Percentiles rank a stretch among this genome's conserved stretches.
These are phyloP conservation scores for Pholis gunnellus DNA, from an alignment of 2,113 vertebrate genomes.

Conservation along the genomic window DNA sequence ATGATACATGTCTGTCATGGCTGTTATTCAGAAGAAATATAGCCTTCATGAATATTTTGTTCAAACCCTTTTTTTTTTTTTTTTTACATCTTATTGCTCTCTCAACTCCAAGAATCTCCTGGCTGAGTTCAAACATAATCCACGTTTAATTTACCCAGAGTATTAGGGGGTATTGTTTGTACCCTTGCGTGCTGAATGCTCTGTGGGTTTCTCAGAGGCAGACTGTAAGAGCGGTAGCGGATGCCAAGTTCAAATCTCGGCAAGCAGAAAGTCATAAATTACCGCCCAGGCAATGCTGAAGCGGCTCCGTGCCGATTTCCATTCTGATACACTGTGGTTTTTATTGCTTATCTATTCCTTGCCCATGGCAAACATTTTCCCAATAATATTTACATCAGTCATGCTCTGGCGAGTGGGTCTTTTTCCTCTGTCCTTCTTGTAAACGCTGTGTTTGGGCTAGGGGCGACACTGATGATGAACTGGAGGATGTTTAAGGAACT, in stretches of 20 bases:
- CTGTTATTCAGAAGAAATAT: slow-evolving; percentile 12
- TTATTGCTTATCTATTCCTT: slow-evolving; percentile 70
- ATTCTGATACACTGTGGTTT: slow-evolving; percentile 60
- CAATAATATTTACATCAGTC: slow-evolving; percentile 65
- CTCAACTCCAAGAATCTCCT: slow-evolving; percentile 46
- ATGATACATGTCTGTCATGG: background rate
- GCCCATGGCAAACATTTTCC: slow-evolving; percentile 56
- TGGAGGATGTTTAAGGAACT: slow-evolving; percentile 12
- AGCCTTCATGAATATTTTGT: slow-evolving; percentile 9
- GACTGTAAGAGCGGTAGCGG: slow-evolving; percentile 7
- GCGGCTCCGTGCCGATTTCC: slow-evolving; percentile 57
- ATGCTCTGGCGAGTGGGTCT: slow-evolving; percentile 35
- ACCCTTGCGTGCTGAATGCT: slow-evolving; percentile 54
- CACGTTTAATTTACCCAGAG: slow-evolving; percentile 45
- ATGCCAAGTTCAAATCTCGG: slow-evolving; percentile 63
- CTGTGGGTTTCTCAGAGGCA: slow-evolving; percentile 52
- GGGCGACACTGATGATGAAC: slow-evolving; percentile 34
- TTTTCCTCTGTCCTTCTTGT: slow-evolving; percentile 46
- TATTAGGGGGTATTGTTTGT: slow-evolving; percentile 60
- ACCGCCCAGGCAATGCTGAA: slow-evolving; percentile 42
- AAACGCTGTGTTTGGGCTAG: slow-evolving; percentile 43
- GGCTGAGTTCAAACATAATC: slow-evolving; percentile 47
- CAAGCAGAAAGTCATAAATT: slow-evolving; percentile 69
- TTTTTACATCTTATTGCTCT: slow-evolving; percentile 19
- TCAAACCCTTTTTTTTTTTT: background rate